These are phyloP conservation scores for Drosophila dunni DNA, from an alignment of 1,140 invertebrate species.

Conservation along the genomic window DNA sequence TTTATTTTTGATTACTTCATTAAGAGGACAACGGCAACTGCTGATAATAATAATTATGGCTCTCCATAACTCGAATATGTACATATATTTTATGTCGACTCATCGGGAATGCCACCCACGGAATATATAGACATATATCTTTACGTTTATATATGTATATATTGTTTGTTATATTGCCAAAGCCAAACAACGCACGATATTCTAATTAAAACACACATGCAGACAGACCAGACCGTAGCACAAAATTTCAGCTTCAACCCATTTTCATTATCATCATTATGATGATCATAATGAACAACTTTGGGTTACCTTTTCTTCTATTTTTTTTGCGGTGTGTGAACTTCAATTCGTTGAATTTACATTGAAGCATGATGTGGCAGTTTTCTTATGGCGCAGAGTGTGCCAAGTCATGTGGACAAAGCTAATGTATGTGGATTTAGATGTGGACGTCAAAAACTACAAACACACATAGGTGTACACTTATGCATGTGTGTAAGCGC, in stretches of 20 bases:
- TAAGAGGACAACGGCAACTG: conserved; percentile 73
- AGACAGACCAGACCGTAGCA: conserved; percentile 33
- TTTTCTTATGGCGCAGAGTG: conserved; percentile 39
- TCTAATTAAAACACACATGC: conserved; percentile 80
- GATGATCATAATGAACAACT: conserved; percentile 36
- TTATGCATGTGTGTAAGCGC: conserved; percentile 14
- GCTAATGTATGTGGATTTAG: conserved; percentile 69
- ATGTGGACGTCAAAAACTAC: conserved; percentile 21
- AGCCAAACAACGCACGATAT: conserved; percentile 82
- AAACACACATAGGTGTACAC: neutral
- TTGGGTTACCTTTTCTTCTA: conserved; percentile 28
- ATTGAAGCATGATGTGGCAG: conserved; percentile 74
- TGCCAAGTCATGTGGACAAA: conserved; percentile 68
- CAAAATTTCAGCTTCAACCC: conserved; percentile 21
- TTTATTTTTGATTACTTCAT: conserved; percentile 76
- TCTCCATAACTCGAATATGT: conserved; percentile 39
- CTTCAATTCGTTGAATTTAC: conserved; percentile 68
- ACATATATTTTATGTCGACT: conserved; percentile 52
- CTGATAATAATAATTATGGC: conserved; percentile 71
- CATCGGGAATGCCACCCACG: conserved; percentile 74
- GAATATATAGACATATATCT: conserved; percentile 35
- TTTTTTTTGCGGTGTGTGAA: conserved; percentile 47
- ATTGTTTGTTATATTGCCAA: conserved; percentile 81
- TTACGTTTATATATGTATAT: conserved; percentile 5
- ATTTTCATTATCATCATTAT: conserved; percentile 25